Base-by-base conservation (phyloP, 2,797 vertebrate genomes). In the Pseudotriccus pelzelni region DNA sequence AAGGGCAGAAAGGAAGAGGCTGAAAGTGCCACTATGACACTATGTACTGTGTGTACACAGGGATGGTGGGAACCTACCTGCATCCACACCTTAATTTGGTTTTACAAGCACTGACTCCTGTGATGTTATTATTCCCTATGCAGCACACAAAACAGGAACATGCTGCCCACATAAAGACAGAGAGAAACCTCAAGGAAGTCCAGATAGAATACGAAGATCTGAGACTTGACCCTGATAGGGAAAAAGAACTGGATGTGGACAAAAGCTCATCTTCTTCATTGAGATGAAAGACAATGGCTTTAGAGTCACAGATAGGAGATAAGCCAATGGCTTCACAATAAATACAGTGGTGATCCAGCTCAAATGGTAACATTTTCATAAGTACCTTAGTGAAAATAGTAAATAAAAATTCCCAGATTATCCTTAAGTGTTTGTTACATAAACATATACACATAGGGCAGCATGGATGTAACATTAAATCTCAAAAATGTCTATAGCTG, bases 61-160 rank as follows among this genome's bases (percentile, higher is more conserved):
- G 58, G 12, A 18, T 91, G 70, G 83, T 43, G 43, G 46, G 49
- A 84, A 55, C 36, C 37, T 80, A 64, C 37, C 17, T 72, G 46
- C 15, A 86, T 24, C 39, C 81, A 67, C 75, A 72, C 68, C n/a
- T 89, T 91, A 74, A 77, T 89, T 74, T 77, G 67, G 28, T 95
- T 95, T 94, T 95, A 90, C 69, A 88, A 94, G 67, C 84, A 24
- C 49, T 60, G 78, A 77, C n/a, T 93, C 63, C 47, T 94, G 41
- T 84, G 36, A 30, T 32, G 34, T 52, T 69, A 30, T 76, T 91
- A 84, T 76, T 66, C 11, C n/a, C 19, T 52, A 10, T 28, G 75
- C 32, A 80, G 49, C 30, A 60, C 37, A 85, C 22, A 50, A 70
- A 85, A 53, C 55, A 92, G 70, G 56, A 87, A 78, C 16, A 22